phyloP scores from a whole-genome alignment of 2,113 vertebrate genomes.

The Athene noctua region DNA sequence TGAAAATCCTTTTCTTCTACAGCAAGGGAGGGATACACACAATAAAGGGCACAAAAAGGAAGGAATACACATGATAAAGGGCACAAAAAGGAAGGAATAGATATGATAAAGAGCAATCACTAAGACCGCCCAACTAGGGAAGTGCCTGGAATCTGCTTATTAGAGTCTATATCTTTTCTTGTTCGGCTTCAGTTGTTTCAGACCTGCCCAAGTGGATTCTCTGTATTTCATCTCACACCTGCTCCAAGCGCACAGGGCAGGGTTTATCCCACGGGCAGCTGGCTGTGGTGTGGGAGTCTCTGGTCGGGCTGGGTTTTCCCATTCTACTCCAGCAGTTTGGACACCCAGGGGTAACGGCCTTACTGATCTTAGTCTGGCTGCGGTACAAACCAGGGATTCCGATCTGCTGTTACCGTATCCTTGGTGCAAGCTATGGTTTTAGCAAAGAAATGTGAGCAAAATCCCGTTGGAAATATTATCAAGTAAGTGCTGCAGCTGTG shows the following conservation, averaged over 20 bases:
- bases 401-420: accelerated
- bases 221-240: not conserved
- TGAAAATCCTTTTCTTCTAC: not conserved
- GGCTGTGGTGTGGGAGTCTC: not conserved
- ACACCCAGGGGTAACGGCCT: not conserved
- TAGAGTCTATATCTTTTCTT: not conserved
- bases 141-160: not conserved
- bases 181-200: not conserved
- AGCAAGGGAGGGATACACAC: not conserved
- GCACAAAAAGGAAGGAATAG: not conserved
- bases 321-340: accelerated
- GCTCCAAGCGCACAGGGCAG: too few relatives aligned
- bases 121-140: not conserved
- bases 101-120: not conserved
- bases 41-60: not conserved
- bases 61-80: not conserved
- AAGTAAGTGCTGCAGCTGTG: not conserved
- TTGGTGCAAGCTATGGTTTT: not conserved
- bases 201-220: not conserved
- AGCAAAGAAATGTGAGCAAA: not conserved
- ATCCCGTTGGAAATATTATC: not conserved
- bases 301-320: not conserved
- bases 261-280: accelerated
- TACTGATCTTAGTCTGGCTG: accelerated
- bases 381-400: not conserved